A percentile compares a stretch with the other conserved stretches of the same genome.
Evolutionary conservation across 1,140 invertebrate genomes (phyloP).

Genomic region (Hylaeus volcanicus): DNA sequence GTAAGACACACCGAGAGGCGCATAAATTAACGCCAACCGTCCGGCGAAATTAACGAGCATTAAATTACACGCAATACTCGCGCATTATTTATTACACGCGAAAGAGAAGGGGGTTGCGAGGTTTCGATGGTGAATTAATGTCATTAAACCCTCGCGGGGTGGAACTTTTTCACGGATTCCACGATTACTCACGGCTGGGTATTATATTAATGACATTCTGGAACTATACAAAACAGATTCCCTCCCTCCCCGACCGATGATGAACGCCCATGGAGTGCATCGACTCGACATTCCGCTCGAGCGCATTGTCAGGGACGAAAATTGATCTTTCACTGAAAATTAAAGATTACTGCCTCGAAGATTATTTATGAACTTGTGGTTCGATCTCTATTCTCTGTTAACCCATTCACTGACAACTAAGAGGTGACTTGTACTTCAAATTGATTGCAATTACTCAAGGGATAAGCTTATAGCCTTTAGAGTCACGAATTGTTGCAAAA

Average conservation of each 20-base stretch:
- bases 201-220: conserved; percentile 18
- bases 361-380: conserved; percentile 13
- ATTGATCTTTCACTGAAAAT: conserved; percentile 10
- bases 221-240: conserved; percentile 1
- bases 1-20: conserved; percentile 22
- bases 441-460: too few relatives aligned
- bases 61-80: conserved; percentile 11
- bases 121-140: conserved; percentile 34
- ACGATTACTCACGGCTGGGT: not conserved
- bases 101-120: not conserved
- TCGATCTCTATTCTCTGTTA: not conserved
- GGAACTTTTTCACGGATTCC: not conserved
- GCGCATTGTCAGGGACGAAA: not conserved
- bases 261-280: not conserved
- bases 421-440: too few relatives aligned
- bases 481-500: too few relatives aligned
- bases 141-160: not conserved
- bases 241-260: not conserved
- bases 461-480: too few relatives aligned
- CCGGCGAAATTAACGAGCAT: conserved; percentile 29
- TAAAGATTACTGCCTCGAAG: conserved; percentile 2
- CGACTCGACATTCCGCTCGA: not conserved
- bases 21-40: conserved; percentile 30
- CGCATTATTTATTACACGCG: conserved; percentile 17
- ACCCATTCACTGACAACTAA: too few relatives aligned